Percentiles rank a stretch among this genome's conserved stretches.
These are phyloP conservation scores for Uloborus plumipes DNA, from an alignment of 2,888 invertebrate species.

Conservation along the genomic window DNA sequence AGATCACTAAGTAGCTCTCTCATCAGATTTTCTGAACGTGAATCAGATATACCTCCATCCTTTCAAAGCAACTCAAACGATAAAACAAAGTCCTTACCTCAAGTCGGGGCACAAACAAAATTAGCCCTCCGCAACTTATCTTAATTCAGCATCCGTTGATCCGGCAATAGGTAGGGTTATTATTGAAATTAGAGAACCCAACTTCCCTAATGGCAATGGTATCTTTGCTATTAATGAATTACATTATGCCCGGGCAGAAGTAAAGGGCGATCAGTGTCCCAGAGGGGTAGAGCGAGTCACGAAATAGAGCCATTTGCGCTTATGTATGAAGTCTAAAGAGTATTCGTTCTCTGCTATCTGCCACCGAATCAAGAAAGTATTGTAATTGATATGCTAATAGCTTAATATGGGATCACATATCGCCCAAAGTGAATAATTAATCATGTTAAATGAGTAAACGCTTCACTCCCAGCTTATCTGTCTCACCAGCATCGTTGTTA, in stretches of 20 bases:
- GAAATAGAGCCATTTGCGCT: not conserved
- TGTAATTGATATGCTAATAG: slow-evolving; percentile 50
- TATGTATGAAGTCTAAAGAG: not conserved
- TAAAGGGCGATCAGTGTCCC: slow-evolving; percentile 33
- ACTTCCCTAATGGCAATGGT: slow-evolving; percentile 32
- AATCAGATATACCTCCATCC: too few relatives aligned
- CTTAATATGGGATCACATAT: slow-evolving; percentile 22
- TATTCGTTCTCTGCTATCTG: not conserved
- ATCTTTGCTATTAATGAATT: slow-evolving; percentile 56
- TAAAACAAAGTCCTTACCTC: too few relatives aligned
- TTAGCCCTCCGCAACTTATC: too few relatives aligned
- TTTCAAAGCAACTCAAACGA: too few relatives aligned
- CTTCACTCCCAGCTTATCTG: too few relatives aligned
- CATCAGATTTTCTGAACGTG: too few relatives aligned
- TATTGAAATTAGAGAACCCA: slow-evolving; percentile 37
- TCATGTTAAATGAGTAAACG: too few relatives aligned
- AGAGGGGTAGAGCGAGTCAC: not conserved
- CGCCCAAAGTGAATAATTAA: too few relatives aligned
- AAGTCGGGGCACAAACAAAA: too few relatives aligned
- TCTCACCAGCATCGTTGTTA: too few relatives aligned
- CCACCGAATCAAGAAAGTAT: slow-evolving; percentile 49
- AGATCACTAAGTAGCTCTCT: too few relatives aligned
- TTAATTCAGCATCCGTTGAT: too few relatives aligned
- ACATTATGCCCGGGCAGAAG: slow-evolving; percentile 36
- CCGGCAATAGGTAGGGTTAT: slow-evolving; percentile 19